Evolutionary conservation across 2,888 invertebrate genomes (phyloP), one percentile per base, ranked within the genome.

Genomic region (Eilema griseolum): DNA sequence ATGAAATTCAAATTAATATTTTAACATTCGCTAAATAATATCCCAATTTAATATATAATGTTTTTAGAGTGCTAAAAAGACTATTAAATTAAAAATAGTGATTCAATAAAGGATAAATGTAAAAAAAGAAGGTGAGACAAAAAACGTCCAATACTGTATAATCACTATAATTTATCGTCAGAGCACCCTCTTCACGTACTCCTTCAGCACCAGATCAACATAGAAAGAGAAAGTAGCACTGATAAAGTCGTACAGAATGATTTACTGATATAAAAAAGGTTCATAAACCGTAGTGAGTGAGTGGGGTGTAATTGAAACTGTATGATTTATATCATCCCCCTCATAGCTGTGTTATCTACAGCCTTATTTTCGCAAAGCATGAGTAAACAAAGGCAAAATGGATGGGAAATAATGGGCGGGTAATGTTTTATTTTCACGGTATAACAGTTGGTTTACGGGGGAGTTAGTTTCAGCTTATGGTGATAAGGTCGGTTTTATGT

Each of bases 251-350:
- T 67, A 70, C 70, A 67, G 59, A 80, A 82, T 82, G 83, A 82
- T 80, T 75, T 82, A 80, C 72, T 74, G 78, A 66, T 71, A 77
- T 67, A 74, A 82, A 77, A 66, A 75, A 71, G 68, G 70, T 78
- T 67, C 69, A 69, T 72, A 72, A 46, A 66, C 61, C 31, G 41
- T 61, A 41, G 76, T 73, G 78, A 80, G 87, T 89, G 88, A 89
- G 88, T 86, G 85, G 86, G 83, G 85, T 85, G 86, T 92, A 91
- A 92, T 92, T 92, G 92, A 91, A 92, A 90, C 85, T 82, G 84
- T 84, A 89, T 92, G 91, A 92, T 92, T 92, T 92, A 93, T 90
- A 80, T 79, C 73, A 78, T 79, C 57, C 65, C 76, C 80, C 75
- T 73, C 72, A 74, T 80, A 73, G 83, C 75, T 80, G 75, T 77